phyloP scores from a whole-genome alignment of 1,140 invertebrate species.

The Brachionus paranguensis region DNA sequence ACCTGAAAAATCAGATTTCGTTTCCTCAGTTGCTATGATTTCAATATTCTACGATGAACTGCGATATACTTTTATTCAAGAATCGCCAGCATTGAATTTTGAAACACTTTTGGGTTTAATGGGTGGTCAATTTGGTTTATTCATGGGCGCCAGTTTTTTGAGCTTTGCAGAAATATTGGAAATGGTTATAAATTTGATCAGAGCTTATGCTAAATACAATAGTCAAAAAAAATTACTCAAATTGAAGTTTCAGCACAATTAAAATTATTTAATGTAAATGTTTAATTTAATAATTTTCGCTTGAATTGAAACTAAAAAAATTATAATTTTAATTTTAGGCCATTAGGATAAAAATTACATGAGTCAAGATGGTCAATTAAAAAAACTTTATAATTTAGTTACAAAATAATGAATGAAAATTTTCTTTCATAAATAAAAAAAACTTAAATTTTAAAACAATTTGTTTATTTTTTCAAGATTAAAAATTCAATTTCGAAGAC shows the following conservation, averaged over 20 bases:
- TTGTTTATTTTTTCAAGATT: too few species aligned
- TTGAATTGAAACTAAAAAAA: too few species aligned
- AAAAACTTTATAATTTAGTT: too few species aligned
- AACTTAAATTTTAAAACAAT: too few species aligned
- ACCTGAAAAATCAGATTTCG: neutral
- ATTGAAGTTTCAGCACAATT: neutral
- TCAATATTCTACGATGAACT: constrained; percentile 19
- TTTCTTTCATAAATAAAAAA: too few species aligned
- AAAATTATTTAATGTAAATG: too few species aligned
- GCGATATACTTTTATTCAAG: neutral
- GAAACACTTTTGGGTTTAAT: constrained; percentile 8
- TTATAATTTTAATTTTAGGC: too few species aligned
- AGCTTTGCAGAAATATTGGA: constrained; percentile 31
- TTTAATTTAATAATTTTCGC: too few species aligned
- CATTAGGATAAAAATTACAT: too few species aligned
- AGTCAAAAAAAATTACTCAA: neutral
- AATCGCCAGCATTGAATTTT: neutral
- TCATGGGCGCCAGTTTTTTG: constrained; percentile 34
- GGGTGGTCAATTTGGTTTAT: constrained; percentile 33
- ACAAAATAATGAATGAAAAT: too few species aligned
- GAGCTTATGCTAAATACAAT: neutral
- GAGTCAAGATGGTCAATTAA: too few species aligned
- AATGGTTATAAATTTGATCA: neutral
- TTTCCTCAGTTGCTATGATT: neutral
- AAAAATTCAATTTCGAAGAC: too few species aligned